These are phyloP conservation scores for Aphis craccivora DNA, from an alignment of 1,140 invertebrate species.

Conservation along the genomic window DNA sequence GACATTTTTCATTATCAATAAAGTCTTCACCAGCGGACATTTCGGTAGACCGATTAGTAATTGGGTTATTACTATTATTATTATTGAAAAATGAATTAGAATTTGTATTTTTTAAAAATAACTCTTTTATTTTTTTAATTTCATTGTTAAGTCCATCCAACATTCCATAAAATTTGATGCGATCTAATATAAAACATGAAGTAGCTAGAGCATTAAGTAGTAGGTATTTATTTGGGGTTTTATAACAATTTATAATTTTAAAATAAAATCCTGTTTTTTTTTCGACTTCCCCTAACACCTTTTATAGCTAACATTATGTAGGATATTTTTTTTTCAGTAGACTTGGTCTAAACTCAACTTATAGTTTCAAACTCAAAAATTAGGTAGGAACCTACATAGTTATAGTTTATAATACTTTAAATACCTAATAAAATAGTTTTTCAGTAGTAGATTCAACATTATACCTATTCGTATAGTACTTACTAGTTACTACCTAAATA, in stretches of 20 bases:
- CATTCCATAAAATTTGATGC: neutral
- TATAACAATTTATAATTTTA: neutral
- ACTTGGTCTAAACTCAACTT: neutral
- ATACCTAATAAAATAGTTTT: too few species aligned
- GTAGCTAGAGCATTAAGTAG: neutral
- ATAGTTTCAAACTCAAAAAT: too few species aligned
- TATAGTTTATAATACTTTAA: too few species aligned
- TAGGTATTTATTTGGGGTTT: neutral
- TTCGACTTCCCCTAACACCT: neutral
- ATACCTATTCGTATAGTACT: too few species aligned
- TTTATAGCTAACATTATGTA: neutral
- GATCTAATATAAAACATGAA: neutral
- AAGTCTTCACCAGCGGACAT: neutral
- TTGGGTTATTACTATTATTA: neutral
- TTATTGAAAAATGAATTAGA: neutral
- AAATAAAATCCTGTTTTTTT: neutral
- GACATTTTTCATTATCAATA: neutral
- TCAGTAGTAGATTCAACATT: too few species aligned
- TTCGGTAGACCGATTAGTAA: neutral
- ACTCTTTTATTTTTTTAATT: neutral
- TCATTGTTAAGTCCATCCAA: neutral
- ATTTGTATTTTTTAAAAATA: neutral
- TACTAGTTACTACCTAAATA: too few species aligned
- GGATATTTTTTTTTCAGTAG: neutral
- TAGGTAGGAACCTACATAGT: too few species aligned